Evolutionary conservation across 2,888 invertebrate genomes (phyloP), one percentile per base, ranked within the genome.

Genomic region (Buathra laborator): DNA sequence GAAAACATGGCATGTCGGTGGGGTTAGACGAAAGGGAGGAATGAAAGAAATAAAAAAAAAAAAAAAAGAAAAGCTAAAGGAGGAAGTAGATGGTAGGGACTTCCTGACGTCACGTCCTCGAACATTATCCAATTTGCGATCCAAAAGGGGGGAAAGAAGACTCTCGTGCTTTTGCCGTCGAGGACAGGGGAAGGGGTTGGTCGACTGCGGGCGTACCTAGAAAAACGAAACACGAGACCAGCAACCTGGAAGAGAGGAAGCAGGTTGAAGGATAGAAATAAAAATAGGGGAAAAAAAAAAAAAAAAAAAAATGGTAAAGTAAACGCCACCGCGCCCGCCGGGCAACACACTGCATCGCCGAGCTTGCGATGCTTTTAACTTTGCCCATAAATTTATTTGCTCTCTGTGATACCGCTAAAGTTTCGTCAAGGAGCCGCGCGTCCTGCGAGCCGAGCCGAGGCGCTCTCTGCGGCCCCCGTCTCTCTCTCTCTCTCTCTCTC

Each of bases 361-460:
- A 90, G 90, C 91, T 89, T 88, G 90, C 90, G 89, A 90, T 90
- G 90, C 92, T 91, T 90, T 92, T 91, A 93, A 93, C 92, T 92
- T 93, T 90, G 81, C 86, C 90, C 92, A 92, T 93, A 93, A 93
- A 93, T 93, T 93, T 93, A 92, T 93, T 92, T 92, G 88, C 90
- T 84, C 87, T 86, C 85, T 86, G 87, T 88, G 89, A 90, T 90
- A 90, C 90, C 87, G 89, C 88, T 89, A 89, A 92, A 92, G 90
- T 92, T 92, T 92, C 90, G 92, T 91, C 90, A 91, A 91, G 90
- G 85, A 90, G 87, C 70, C 56, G 66, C 46, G 72, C 82, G 85
- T 85, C 79, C 79, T 82, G 75, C 76, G 80, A 80, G 64, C 66
- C 37, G 37, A 71, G 67, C 19, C 51, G 78, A 82, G 84, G 71